Conservation (phyloP, 2,888 invertebrate genomes). For the Prosopocoilus inquinatus region DNA sequence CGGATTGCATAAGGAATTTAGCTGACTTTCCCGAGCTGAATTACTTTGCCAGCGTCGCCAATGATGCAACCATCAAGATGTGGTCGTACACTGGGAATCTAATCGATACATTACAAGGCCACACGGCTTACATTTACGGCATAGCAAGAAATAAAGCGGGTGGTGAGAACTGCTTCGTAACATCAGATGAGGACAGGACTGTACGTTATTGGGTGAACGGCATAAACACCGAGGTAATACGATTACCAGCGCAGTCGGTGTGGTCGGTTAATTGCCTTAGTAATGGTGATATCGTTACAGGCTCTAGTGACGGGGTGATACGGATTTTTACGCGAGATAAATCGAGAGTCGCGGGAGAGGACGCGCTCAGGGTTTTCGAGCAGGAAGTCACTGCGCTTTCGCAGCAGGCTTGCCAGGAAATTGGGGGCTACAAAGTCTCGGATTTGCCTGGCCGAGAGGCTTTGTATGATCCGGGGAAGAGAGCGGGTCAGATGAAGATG, state of each 20-base stretch:
- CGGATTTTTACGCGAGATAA: slow-evolving; percentile 80
- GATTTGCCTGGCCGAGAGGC: slow-evolving; percentile 82
- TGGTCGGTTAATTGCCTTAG: slow-evolving; percentile 81
- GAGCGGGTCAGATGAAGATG: slow-evolving; percentile 83
- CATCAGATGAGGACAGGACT: slow-evolving; percentile 86
- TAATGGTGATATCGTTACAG: slow-evolving; percentile 90
- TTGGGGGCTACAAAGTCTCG: slow-evolving; percentile 83
- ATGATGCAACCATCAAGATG: slow-evolving; percentile 83
- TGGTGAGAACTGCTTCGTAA: slow-evolving; percentile 66
- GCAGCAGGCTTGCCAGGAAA: slow-evolving; percentile 64
- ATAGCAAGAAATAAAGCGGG: slow-evolving; percentile 58
- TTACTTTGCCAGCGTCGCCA: slow-evolving; percentile 85
- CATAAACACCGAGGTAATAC: slow-evolving; percentile 63
- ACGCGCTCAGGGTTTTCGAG: slow-evolving; percentile 64
- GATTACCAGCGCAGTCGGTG: slow-evolving; percentile 81
- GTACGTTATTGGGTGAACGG: slow-evolving; percentile 76
- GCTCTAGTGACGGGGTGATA: slow-evolving; percentile 81
- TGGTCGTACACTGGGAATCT: slow-evolving; percentile 84
- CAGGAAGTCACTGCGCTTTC: slow-evolving; percentile 68
- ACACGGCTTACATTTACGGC: slow-evolving; percentile 85
- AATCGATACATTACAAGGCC: slow-evolving; percentile 74
- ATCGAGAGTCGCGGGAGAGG: slow-evolving; percentile 65
- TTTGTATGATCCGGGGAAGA: slow-evolving; percentile 71
- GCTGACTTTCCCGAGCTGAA: slow-evolving; percentile 64
- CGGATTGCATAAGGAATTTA: slow-evolving; percentile 86